Percentiles rank a stretch among this genome's conserved stretches.
phyloP scores from a whole-genome alignment of 2,888 invertebrate species.

The Elegia similella region DNA sequence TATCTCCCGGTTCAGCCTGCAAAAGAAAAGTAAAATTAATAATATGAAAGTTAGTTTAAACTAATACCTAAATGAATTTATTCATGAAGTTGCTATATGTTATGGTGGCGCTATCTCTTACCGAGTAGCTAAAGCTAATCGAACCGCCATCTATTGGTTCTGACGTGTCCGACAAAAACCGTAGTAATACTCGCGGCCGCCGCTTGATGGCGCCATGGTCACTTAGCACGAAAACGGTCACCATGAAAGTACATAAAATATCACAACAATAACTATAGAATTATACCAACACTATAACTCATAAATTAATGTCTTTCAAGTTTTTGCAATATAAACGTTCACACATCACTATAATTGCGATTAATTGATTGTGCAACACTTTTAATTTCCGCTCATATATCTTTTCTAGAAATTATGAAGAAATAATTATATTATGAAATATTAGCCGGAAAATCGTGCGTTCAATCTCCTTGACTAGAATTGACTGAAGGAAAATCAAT shows the following conservation, averaged over 20 bases:
- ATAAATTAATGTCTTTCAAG: background rate
- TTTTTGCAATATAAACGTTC: conserved; percentile 6
- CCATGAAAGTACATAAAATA: conserved; percentile 80
- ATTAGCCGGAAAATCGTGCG: conserved; percentile 45
- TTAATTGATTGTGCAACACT: conserved; percentile 18
- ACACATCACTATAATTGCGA: conserved; percentile 20
- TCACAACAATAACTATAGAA: conserved; percentile 19
- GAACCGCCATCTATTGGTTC: conserved; percentile 39
- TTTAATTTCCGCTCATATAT: conserved; percentile 16
- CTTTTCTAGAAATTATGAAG: conserved; percentile 20
- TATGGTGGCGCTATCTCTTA: conserved; percentile 70
- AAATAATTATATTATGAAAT: conserved; percentile 28
- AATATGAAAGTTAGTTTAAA: no score
- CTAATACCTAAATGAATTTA: no score
- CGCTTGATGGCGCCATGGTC: conserved; percentile 82
- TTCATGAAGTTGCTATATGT: no score
- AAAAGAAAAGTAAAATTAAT: conserved; percentile 36
- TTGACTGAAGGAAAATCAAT: conserved; percentile 73
- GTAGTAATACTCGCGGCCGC: conserved; percentile 77
- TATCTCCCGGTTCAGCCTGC: conserved; percentile 88
- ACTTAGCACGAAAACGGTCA: conserved; percentile 85
- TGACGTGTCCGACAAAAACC: conserved; percentile 58
- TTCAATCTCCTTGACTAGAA: conserved; percentile 49
- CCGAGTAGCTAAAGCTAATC: conserved; percentile 65
- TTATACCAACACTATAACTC: conserved; percentile 5